phyloP scores from a whole-genome alignment of 2,113 vertebrate species.

The Rhodinocichla rosea region DNA sequence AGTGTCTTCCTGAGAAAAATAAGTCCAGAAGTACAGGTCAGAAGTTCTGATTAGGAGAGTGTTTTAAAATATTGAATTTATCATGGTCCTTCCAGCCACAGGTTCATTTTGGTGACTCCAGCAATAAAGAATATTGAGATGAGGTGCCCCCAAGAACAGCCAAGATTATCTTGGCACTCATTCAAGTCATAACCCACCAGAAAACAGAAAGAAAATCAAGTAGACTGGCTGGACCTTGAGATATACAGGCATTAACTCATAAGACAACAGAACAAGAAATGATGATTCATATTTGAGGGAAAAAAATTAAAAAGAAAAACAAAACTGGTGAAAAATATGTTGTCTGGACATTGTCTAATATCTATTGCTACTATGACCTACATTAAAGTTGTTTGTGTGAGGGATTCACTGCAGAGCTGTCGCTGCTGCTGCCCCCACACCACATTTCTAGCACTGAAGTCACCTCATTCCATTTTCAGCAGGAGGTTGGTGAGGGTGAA shows the following conservation, averaged over 20 bases:
- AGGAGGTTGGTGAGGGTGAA: background rate
- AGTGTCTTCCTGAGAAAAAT: background rate
- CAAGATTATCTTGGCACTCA: background rate
- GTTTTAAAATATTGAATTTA: background rate
- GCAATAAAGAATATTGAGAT: background rate
- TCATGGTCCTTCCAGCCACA: background rate
- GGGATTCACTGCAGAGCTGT: background rate
- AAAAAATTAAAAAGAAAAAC: background rate
- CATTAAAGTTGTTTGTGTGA: background rate
- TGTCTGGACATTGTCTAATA: background rate
- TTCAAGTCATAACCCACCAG: background rate
- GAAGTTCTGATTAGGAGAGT: background rate
- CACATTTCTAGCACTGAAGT: background rate
- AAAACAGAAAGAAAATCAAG: background rate
- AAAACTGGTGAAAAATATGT: background rate
- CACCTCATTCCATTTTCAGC: background rate
- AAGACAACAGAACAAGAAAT: background rate
- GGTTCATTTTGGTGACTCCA: background rate
- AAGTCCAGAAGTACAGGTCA: background rate
- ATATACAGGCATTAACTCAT: background rate
- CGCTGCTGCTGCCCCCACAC: background rate
- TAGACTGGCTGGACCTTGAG: background rate
- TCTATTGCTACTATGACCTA: background rate
- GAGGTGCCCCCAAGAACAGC: background rate
- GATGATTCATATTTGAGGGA: background rate